A percentile compares a stretch with the other conserved stretches of the same genome.
Conservation (phyloP, 2,797 vertebrate genomes). For the Staurois parvus region DNA sequence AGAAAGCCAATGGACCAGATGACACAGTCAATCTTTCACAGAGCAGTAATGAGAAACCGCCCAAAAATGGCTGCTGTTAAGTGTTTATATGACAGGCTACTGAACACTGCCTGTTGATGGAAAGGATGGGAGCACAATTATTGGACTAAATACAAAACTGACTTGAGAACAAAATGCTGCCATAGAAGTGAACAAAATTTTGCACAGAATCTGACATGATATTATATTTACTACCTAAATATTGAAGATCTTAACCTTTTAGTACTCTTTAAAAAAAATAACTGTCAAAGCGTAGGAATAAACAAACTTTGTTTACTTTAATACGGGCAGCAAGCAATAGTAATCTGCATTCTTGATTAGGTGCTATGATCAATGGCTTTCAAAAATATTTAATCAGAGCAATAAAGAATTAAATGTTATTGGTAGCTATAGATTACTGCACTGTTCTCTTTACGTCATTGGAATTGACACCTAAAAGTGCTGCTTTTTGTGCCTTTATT, state of each 20-base stretch:
- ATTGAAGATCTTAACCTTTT: no score
- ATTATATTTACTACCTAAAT: constrained; percentile 27
- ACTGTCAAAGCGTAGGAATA: no score
- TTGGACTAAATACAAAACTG: neutral
- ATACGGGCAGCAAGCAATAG: neutral
- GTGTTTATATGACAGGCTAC: constrained; percentile 37
- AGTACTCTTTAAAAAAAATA: no score
- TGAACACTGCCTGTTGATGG: neutral
- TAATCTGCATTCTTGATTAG: neutral
- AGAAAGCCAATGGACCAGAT: constrained; percentile 78
- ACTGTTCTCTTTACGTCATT: neutral
- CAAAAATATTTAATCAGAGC: neutral
- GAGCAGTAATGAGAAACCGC: constrained; percentile 70
- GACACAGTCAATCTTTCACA: constrained; percentile 87
- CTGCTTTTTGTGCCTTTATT: constrained; percentile 23
- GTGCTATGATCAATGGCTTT: neutral
- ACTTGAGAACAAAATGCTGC: neutral
- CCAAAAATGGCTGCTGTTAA: constrained; percentile 78
- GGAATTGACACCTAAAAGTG: neutral
- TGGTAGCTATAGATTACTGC: no score
- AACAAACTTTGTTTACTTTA: neutral
- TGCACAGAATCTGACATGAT: neutral
- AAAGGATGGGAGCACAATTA: neutral
- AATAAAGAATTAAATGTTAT: neutral
- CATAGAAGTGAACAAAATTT: neutral